Conservation (phyloP, 2,797 vertebrate genomes). For the Cossypha polioptera region DNA sequence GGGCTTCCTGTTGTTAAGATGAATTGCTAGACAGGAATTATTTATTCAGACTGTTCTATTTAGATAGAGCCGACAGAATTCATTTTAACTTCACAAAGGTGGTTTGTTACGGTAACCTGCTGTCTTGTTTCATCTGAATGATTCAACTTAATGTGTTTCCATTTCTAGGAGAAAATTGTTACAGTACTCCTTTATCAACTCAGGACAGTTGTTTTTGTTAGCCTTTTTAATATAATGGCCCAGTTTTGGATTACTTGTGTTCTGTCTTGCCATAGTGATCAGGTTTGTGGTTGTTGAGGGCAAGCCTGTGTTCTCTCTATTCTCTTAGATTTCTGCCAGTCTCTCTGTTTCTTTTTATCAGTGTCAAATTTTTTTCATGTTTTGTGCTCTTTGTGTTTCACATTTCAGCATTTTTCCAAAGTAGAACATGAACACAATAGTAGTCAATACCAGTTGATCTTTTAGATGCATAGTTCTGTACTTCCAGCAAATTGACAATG, state of each 20-base stretch:
- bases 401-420: not conserved
- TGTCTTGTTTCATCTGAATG: slow-evolving; percentile 35
- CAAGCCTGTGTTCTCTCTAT: not conserved
- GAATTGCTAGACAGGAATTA: not conserved
- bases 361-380: not conserved
- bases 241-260: not conserved
- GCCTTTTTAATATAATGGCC: not conserved
- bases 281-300: not conserved
- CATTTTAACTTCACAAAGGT: slow-evolving; percentile 19
- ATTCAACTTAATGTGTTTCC: slow-evolving; percentile 8
- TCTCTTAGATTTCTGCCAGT: not conserved
- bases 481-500: not conserved
- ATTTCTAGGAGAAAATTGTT: not conserved
- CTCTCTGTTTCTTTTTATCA: not conserved
- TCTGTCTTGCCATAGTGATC: not conserved
- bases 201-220: not conserved
- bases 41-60: slow-evolving; percentile 14
- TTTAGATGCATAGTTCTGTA: not conserved
- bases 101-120: not conserved
- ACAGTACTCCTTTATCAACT: not conserved
- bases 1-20: not conserved
- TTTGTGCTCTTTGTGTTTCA: not conserved
- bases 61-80: not conserved
- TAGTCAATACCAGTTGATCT: not conserved
- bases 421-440: not conserved